A percentile compares a stretch with the other conserved stretches of the same genome.
phyloP scores from a whole-genome alignment of 2,888 invertebrate genomes.

The Cryptus viduatorius region DNA sequence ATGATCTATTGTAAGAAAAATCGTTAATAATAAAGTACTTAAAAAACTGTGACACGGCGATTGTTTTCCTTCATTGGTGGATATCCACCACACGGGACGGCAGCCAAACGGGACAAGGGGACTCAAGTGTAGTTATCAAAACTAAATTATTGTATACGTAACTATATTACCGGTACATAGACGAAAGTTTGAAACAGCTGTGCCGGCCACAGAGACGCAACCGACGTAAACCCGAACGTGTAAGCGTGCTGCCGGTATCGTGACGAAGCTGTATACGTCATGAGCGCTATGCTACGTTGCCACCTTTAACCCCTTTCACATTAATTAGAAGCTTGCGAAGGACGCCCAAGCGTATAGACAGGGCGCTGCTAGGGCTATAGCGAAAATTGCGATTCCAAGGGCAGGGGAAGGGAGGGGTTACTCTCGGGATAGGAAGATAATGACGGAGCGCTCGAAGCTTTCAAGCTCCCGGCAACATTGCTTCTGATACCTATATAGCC shows the following conservation, averaged over 20 bases:
- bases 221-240: neutral
- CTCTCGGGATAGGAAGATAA: conserved; percentile 36
- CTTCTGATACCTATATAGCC: conserved; percentile 10
- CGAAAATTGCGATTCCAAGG: conserved; percentile 24
- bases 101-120: neutral
- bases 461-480: conserved; percentile 41
- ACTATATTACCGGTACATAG: neutral
- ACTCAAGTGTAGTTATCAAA: neutral
- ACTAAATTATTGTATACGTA: neutral
- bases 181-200: conserved; percentile 2
- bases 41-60: no score
- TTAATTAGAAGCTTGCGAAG: conserved; percentile 64
- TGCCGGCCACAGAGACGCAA: neutral
- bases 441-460: conserved; percentile 37
- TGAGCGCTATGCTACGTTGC: conserved; percentile 38
- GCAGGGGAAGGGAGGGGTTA: neutral
- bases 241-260: conserved; percentile 30
- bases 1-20: no score
- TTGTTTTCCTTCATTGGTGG: no score
- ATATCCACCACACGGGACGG: no score
- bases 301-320: conserved; percentile 60
- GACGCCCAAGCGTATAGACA: conserved; percentile 38
- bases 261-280: conserved; percentile 46
- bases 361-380: neutral
- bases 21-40: no score